Base-by-base conservation (phyloP, 1,140 invertebrate species). In the Pomacea maculata region DNA sequence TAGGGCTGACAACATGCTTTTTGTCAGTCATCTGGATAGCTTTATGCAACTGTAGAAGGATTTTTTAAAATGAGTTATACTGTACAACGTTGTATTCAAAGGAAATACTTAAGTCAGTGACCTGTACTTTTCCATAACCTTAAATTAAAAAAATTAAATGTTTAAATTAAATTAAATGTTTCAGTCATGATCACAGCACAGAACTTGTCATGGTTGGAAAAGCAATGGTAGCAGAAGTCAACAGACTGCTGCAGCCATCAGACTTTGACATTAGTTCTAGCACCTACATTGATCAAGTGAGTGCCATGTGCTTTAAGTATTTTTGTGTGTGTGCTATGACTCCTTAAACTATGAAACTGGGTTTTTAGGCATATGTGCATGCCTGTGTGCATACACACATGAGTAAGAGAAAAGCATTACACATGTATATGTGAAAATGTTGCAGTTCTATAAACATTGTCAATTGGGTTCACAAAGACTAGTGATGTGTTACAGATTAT, bases 171-270 rank as follows among this genome's bases (percentile, higher is more conserved):
- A 34, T 67, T 80, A 2, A 68, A 19, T 77, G 78, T 80, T 80
- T 25, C 80, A 88, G 87, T 67, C 81, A 87, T 79, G 87, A 86
- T 29, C 77, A 85, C 45, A 87, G 84, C 79, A 80, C 63, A 52
- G 86, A 88, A 65, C 80, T 86, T 54, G 71, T 77, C 17, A 85
- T 85, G 7, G 82, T 81, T 8, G 87, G 86, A 34, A 76, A 81
- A 71, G 82, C 81, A 0, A 80, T 87, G 68, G 75, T 75, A 11
- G 78, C 81, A 17, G 80, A 84, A 68, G 72, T 88, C 14, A 80
- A 83, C n/a, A 80, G 83, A 34, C 68, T 88, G 1, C 70, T 88
- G 76, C 80, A 82, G 19, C 75, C 80, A 52, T 76, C 76, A 45
- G 83, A 85, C 11, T 74, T 85, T 2, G 80, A 84, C 4, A 85